Conservation (phyloP, 2,113 vertebrate genomes). For the Pimephales promelas region DNA sequence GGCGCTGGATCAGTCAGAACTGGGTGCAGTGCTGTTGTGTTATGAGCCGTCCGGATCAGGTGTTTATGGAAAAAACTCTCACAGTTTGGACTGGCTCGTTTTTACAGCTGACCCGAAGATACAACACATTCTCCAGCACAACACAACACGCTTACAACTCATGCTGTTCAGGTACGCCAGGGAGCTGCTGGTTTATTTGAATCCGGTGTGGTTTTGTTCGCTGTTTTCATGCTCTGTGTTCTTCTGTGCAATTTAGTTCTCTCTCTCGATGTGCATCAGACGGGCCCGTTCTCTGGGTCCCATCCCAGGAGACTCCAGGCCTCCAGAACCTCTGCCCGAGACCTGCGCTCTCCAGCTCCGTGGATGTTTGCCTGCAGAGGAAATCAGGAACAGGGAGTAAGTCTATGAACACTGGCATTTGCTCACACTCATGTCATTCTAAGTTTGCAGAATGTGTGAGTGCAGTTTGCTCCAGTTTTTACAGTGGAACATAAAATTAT, state of each 20-base stretch:
- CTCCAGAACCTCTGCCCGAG: constrained; percentile 73
- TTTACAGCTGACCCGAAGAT: constrained; percentile 68
- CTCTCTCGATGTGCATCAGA: constrained; percentile 43
- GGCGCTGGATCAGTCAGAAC: background rate
- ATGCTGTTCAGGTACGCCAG: constrained; percentile 59
- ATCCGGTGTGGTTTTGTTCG: background rate
- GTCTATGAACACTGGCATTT: background rate
- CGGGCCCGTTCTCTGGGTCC: constrained; percentile 65
- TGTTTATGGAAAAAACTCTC: constrained; percentile 59
- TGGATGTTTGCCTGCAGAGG: constrained; percentile 72
- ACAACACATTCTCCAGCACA: constrained; percentile 61
- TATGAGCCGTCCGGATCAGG: constrained; percentile 61
- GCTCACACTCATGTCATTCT: too few species aligned
- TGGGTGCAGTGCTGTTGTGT: constrained; percentile 73
- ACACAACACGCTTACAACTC: constrained; percentile 47
- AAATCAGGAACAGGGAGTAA: constrained; percentile 57
- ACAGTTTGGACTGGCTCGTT: constrained; percentile 67
- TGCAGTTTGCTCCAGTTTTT: background rate
- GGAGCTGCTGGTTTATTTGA: background rate
- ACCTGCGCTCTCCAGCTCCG: constrained; percentile 66
- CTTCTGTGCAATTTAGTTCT: constrained; percentile 2
- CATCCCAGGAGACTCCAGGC: constrained; percentile 67
- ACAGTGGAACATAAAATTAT: background rate
- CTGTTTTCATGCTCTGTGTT: background rate
- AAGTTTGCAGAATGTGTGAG: too few species aligned